phyloP scores from a whole-genome alignment of 2,888 invertebrate genomes.

The Petrophora chlorosata region DNA sequence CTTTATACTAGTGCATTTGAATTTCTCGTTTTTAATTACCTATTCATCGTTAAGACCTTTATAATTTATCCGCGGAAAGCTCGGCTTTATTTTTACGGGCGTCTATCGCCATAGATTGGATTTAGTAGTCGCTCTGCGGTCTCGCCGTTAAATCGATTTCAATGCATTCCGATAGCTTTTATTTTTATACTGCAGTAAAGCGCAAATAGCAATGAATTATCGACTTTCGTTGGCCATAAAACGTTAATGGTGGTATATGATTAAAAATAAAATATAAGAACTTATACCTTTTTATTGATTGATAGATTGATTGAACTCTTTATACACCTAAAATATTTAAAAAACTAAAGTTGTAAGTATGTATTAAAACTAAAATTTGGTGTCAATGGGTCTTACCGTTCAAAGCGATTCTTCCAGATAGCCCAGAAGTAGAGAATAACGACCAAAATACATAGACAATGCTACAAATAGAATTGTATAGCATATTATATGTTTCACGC shows the following conservation, averaged over 20 bases:
- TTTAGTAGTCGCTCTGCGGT: slow-evolving; percentile 20
- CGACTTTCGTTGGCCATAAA: slow-evolving; percentile 18
- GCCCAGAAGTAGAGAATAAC: no score
- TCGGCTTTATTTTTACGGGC: slow-evolving; percentile 17
- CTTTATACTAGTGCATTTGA: no score
- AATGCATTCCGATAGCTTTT: slow-evolving; percentile 26
- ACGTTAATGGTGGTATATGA: slow-evolving; percentile 4
- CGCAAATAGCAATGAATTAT: slow-evolving; percentile 23
- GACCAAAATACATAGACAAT: no score
- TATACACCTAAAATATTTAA: no score
- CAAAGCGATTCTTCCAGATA: no score
- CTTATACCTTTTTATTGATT: no score
- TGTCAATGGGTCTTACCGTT: no score
- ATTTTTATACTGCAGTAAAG: slow-evolving; percentile 29
- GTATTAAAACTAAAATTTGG: no score
- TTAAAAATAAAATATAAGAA: not conserved
- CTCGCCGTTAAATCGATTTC: slow-evolving; percentile 23
- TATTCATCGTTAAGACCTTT: slow-evolving; percentile 7
- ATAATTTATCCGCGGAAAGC: slow-evolving; percentile 11
- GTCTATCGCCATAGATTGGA: slow-evolving; percentile 21
- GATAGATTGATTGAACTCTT: no score
- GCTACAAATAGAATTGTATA: no score
- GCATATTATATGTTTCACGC: no score
- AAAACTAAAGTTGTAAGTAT: no score
- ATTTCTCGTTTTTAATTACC: slow-evolving; percentile 9